phyloP scores from a whole-genome alignment of 2,888 invertebrate genomes.

The Harmothoe impar region DNA sequence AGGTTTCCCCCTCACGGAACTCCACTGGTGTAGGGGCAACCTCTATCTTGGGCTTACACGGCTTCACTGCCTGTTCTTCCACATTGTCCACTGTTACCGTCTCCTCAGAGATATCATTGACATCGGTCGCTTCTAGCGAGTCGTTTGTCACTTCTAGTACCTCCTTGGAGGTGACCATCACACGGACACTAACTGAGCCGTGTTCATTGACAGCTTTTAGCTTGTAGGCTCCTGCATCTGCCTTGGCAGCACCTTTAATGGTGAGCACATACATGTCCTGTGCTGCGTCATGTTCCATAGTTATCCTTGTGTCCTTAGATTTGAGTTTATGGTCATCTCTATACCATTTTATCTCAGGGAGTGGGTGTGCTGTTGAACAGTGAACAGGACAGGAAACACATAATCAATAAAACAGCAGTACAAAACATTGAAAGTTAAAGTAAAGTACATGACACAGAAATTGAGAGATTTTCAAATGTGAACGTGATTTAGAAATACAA shows the following conservation, averaged over 20 bases:
- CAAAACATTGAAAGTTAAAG: too few species aligned
- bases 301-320: constrained; percentile 65
- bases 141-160: background rate
- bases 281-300: constrained; percentile 6
- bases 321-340: constrained; percentile 67
- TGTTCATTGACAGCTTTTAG: background rate
- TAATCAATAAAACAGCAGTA: too few species aligned
- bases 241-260: background rate
- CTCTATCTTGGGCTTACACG: constrained; percentile 17
- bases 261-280: background rate
- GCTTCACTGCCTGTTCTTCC: background rate
- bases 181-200: background rate
- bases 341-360: constrained; percentile 69
- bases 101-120: background rate
- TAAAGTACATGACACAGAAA: too few species aligned
- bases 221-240: constrained; percentile 6
- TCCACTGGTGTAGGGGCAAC: constrained; percentile 37
- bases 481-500: too few species aligned
- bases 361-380: constrained; percentile 58
- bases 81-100: background rate
- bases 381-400: background rate
- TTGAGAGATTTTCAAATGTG: too few species aligned
- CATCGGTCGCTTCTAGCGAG: background rate
- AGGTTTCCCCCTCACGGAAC: constrained; percentile 27
- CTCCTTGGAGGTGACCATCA: constrained; percentile 16